Evolutionary conservation across 2,113 vertebrate genomes (phyloP).

Genomic region (Morone saxatilis): DNA sequence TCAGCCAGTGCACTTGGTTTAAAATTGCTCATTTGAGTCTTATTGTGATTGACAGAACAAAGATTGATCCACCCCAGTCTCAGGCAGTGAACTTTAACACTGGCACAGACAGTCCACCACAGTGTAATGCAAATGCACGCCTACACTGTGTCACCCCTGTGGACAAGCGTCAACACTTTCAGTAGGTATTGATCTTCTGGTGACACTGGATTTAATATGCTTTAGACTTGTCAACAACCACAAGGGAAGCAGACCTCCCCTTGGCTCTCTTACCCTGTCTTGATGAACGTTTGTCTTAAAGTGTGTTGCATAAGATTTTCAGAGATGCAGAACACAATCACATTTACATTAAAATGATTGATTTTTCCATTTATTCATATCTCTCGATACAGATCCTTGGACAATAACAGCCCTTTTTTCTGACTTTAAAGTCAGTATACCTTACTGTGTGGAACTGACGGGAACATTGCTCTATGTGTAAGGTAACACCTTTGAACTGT

Average conservation of each 20-base stretch:
- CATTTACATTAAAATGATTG: not conserved
- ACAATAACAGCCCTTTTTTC: not conserved
- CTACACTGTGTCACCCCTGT: conserved; percentile 46
- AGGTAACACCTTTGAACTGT: not conserved
- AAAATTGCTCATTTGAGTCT: conserved; percentile 55
- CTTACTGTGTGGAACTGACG: not conserved
- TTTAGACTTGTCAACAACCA: conserved; percentile 70
- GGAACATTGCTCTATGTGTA: not conserved
- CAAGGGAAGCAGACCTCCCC: conserved; percentile 20
- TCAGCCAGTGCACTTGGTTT: conserved; percentile 8
- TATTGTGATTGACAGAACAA: conserved; percentile 65
- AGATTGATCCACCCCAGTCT: conserved; percentile 67
- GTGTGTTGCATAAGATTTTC: conserved; percentile 24
- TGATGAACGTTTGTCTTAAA: conserved; percentile 37
- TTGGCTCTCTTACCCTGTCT: conserved; percentile 10
- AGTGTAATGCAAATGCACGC: conserved; percentile 71
- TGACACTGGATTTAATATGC: conserved; percentile 79
- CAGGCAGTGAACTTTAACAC: conserved; percentile 65
- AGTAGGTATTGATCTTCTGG: conserved; percentile 74
- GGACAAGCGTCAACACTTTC: conserved; percentile 71
- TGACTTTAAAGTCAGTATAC: not conserved
- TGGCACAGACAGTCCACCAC: conserved; percentile 17
- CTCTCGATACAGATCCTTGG: not conserved
- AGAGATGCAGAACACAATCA: not conserved
- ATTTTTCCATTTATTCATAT: not conserved